Percentiles rank a stretch among this genome's conserved stretches.
These are phyloP conservation scores for Siderastrea siderea DNA, from an alignment of 92 coral and sea anemone species.

Conservation along the genomic window DNA sequence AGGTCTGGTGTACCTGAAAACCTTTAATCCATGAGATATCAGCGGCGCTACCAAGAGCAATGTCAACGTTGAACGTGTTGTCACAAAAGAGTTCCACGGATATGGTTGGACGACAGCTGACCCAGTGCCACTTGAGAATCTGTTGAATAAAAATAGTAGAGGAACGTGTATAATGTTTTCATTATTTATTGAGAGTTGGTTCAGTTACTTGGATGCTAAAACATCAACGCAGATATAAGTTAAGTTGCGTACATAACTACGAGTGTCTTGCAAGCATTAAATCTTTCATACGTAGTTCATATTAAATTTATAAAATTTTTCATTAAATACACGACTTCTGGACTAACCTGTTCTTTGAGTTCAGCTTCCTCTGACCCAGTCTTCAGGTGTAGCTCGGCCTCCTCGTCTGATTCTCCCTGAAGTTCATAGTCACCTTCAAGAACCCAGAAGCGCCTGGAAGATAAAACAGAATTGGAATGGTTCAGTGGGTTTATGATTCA, in stretches of 20 bases:
- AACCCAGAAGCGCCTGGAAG: conserved; percentile 76
- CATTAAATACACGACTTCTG: background rate
- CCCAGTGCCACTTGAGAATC: conserved; percentile 89
- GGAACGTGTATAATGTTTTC: too few relatives aligned
- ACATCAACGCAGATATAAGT: too few relatives aligned
- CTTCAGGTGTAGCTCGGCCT: conserved; percentile 27
- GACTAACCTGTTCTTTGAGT: conserved; percentile 16
- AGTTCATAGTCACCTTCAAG: conserved; percentile 43
- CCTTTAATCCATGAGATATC: conserved; percentile 82
- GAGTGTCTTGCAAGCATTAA: too few relatives aligned
- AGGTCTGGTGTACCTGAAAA: conserved; percentile 64
- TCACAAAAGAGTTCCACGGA: conserved; percentile 71
- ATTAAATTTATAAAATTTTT: too few relatives aligned
- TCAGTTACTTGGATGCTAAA: too few relatives aligned
- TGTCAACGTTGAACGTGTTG: conserved; percentile 73
- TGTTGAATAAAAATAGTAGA: background rate
- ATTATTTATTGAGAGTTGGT: too few relatives aligned
- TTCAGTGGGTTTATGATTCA: too few relatives aligned
- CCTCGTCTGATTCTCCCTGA: conserved; percentile 39
- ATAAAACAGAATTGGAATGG: background rate
- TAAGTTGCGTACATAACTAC: too few relatives aligned
- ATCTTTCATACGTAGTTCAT: too few relatives aligned
- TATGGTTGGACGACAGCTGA: conserved; percentile 75
- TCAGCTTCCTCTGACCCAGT: conserved; percentile 33
- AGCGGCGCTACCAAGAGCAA: conserved; percentile 61